Base-by-base conservation (phyloP, 2,888 invertebrate genomes). In the Eulithis prunata region DNA sequence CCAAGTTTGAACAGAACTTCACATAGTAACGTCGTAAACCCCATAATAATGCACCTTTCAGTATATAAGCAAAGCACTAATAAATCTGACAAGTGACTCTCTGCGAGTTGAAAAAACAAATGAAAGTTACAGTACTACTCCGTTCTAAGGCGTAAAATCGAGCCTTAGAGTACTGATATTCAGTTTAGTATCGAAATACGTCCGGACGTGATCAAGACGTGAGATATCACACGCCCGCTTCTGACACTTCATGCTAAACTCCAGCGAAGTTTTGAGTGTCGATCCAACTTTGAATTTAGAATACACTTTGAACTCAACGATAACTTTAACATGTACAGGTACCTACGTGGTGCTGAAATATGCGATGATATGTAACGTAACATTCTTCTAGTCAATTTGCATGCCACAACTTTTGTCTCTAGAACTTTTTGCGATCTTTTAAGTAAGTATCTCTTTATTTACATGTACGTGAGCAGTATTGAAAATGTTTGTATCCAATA, bases 361-460 rank as follows among this genome's bases (percentile, higher is more conserved):
- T 10, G 41, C 14, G 36, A 57, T 49, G 14, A 38, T 10, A 36
- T 46, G n/a, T 14, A 11, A 13, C 45, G 46, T 14, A 51, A 74
- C 74, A 75, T 71, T 76, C 76, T 71, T 64, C 53, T 68, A 76
- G 71, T 76, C 68, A 75, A 74, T 78, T 75, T 78, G 71, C 74
- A 59, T 71, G 67, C 69, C 45, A 13, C 70, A 54, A 58, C 62
- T 65, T 68, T 59, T 55, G 57, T 21, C n/a, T 54, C 58, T 53
- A 21, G 43, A 14, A 46, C 54, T 61, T 54, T 38, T 28, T 46
- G n/a, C 28, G 12, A 60, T 62, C 57, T 38, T 58, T 51, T 43
- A 47, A 47, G 43, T 57, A 49, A 56, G 28, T 51, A 51, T 3
- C 32, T 32, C 32, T 32, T 32, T 32, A 32, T 32, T 32, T 32